These are phyloP conservation scores for Daboia siamensis DNA, from an alignment of 2,113 vertebrate genomes.

Conservation along the genomic window DNA sequence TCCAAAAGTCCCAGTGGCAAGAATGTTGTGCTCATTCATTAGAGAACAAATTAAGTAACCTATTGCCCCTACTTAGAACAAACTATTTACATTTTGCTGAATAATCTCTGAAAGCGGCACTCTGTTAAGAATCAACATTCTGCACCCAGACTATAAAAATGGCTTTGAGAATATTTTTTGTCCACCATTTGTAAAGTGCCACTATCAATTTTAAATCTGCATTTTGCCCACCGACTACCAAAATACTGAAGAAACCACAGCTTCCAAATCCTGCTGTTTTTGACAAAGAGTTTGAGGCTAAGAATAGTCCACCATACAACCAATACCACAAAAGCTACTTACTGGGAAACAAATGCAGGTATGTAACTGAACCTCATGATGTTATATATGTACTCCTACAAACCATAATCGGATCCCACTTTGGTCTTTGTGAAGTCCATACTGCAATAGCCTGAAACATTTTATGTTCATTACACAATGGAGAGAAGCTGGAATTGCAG, in stretches of 20 bases:
- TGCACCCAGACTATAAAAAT: conserved; percentile 76
- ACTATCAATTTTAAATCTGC: conserved; percentile 63
- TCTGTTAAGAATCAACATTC: conserved; percentile 65
- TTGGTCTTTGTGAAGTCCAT: conserved; percentile 59
- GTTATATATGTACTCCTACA: conserved; percentile 50
- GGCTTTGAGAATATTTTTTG: conserved; percentile 74
- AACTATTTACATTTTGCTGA: conserved; percentile 65
- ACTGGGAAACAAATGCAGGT: conserved; percentile 71
- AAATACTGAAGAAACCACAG: conserved; percentile 17
- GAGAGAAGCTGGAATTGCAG: conserved; percentile 64
- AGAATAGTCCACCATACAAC: conserved; percentile 68
- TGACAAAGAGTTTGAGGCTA: conserved; percentile 56
- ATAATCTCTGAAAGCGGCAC: conserved; percentile 74
- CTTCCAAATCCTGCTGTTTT: conserved; percentile 48
- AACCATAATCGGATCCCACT: conserved; percentile 49
- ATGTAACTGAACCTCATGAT: conserved; percentile 63
- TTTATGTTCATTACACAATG: conserved; percentile 62
- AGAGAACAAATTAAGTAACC: conserved; percentile 59
- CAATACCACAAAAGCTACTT: conserved; percentile 72
- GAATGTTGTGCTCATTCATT: conserved; percentile 67
- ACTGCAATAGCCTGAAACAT: conserved; percentile 68
- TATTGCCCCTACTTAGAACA: conserved; percentile 56
- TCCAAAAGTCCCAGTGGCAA: conserved; percentile 68
- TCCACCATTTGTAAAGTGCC: conserved; percentile 79
- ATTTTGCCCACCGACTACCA: conserved; percentile 50